phyloP scores from a whole-genome alignment of 2,888 invertebrate species.

The Dione vanillae region DNA sequence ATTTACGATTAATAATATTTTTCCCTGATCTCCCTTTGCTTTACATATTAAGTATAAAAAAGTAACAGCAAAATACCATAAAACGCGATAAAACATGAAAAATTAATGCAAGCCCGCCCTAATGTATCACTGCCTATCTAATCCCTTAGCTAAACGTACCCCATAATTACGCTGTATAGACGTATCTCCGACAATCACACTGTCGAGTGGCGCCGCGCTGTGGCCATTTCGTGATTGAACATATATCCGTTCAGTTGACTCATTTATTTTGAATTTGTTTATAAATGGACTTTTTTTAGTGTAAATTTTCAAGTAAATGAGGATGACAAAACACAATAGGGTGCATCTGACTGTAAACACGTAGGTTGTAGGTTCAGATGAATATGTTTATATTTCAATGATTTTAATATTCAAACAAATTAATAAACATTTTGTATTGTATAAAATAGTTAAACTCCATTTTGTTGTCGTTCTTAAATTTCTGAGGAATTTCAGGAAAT shows the following conservation, averaged over 20 bases:
- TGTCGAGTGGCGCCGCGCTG: conserved; percentile 14
- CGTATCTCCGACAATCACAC: conserved; percentile 19
- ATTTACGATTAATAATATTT: too few relatives aligned
- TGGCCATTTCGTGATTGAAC: conserved; percentile 36
- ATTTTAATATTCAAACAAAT: too few relatives aligned
- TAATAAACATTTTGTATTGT: too few relatives aligned
- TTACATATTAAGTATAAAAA: neutral
- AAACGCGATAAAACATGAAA: neutral
- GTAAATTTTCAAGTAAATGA: too few relatives aligned
- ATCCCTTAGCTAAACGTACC: conserved; percentile 34
- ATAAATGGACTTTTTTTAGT: too few relatives aligned
- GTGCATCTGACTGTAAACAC: too few relatives aligned
- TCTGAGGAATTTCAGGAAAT: too few relatives aligned
- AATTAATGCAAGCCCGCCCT: conserved; percentile 2
- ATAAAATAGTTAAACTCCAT: too few relatives aligned
- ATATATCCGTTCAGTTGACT: conserved; percentile 1
- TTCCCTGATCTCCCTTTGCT: neutral
- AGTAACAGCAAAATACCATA: neutral
- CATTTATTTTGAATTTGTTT: conserved; percentile 2
- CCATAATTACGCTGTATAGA: conserved; percentile 29
- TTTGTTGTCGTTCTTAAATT: too few relatives aligned
- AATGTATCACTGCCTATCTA: conserved; percentile 24
- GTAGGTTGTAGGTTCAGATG: too few relatives aligned
- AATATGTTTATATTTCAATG: too few relatives aligned
- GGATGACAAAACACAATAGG: too few relatives aligned